A percentile compares a stretch with the other conserved stretches of the same genome.
These are phyloP conservation scores for Lepas anatifera DNA, from an alignment of 2,888 invertebrate genomes.

Conservation along the genomic window DNA sequence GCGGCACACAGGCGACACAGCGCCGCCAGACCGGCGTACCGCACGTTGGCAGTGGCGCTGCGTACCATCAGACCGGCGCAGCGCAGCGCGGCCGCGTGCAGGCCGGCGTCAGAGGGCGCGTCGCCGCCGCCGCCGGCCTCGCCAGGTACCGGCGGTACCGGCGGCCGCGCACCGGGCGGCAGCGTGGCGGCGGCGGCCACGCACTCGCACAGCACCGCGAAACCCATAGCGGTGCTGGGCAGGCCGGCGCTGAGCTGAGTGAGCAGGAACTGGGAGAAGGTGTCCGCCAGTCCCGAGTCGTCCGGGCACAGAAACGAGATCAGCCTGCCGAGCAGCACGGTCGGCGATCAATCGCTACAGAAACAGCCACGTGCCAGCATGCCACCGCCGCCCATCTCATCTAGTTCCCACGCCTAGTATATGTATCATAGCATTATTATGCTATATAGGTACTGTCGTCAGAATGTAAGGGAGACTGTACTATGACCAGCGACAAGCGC, in stretches of 20 bases:
- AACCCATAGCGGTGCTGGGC: neutral
- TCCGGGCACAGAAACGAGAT: conserved; percentile 1
- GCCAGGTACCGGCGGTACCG: neutral
- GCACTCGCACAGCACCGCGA: conserved; percentile 1
- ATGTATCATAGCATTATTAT: too few species aligned
- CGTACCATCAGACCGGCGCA: neutral
- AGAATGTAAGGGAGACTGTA: too few species aligned
- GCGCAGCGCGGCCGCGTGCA: conserved; percentile 5
- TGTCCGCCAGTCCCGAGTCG: neutral
- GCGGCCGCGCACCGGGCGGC: neutral
- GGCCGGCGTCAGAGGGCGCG: neutral
- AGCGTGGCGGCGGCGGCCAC: neutral
- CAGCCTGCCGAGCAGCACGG: neutral
- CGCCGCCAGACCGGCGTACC: conserved; percentile 4
- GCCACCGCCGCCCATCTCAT: too few species aligned
- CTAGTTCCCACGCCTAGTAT: too few species aligned
- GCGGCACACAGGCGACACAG: neutral
- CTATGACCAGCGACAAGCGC: too few species aligned
- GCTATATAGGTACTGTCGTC: too few species aligned
- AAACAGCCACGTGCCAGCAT: too few species aligned
- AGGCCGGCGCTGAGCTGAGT: neutral
- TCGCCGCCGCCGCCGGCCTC: neutral
- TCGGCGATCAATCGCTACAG: too few species aligned
- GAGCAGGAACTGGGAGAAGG: neutral
- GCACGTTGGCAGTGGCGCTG: neutral